Conservation (phyloP, 2,113 vertebrate species). For the Acrocephalus kingi region DNA sequence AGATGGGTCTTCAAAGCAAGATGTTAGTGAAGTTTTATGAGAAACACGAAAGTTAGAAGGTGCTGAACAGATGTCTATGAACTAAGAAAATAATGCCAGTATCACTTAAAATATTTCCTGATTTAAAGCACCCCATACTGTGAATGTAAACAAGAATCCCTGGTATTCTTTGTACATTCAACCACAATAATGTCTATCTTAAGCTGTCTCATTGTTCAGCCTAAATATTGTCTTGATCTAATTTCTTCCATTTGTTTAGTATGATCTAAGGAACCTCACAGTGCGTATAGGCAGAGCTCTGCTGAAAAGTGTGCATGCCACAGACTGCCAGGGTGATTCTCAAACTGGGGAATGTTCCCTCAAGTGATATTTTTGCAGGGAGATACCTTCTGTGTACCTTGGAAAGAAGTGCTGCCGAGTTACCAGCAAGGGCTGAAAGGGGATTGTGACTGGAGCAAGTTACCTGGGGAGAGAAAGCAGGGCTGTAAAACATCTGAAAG, state of each 20-base stretch:
- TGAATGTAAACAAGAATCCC: background rate
- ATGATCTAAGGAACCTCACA: background rate
- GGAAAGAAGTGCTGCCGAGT: background rate
- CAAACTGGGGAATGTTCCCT: background rate
- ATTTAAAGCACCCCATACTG: background rate
- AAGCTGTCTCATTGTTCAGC: background rate
- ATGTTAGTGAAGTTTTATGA: background rate
- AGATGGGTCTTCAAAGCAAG: background rate
- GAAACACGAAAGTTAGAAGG: background rate
- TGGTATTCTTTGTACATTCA: background rate
- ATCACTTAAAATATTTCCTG: background rate
- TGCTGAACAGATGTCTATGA: background rate
- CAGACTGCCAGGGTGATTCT: background rate
- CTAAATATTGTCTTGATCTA: background rate
- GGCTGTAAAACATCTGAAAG: background rate
- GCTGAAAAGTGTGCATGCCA: background rate
- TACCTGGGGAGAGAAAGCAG: background rate
- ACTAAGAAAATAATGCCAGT: background rate
- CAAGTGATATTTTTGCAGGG: background rate
- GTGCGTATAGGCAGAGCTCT: background rate
- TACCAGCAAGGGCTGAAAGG: background rate
- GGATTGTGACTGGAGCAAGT: background rate
- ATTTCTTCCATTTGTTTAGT: background rate
- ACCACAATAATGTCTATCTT: background rate
- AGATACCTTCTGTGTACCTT: background rate